These are phyloP conservation scores for Phasia obesa DNA, from an alignment of 2,888 invertebrate genomes.

Conservation along the genomic window DNA sequence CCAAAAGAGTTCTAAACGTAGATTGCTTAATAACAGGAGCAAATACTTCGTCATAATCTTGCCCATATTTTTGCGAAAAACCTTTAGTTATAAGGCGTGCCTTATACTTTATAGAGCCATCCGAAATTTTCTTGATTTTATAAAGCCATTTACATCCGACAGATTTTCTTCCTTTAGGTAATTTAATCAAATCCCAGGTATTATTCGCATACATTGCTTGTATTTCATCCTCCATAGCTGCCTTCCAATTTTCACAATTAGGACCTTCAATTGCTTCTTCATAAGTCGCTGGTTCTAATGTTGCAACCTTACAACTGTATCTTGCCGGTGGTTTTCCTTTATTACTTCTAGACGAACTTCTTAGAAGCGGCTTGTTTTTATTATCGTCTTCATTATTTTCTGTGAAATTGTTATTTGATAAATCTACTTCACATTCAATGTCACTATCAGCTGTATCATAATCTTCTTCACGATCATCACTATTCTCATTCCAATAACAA, in stretches of 20 bases:
- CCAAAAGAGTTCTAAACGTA: constrained; percentile 28
- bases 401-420: too few species aligned
- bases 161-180: constrained; percentile 41
- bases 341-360: constrained; percentile 24
- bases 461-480: background rate
- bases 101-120: constrained; percentile 42
- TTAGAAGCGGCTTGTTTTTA: background rate
- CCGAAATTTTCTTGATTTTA: constrained; percentile 5
- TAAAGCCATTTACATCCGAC: constrained; percentile 8
- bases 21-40: constrained; percentile 18
- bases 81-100: constrained; percentile 4
- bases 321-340: constrained; percentile 17
- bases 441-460: constrained; percentile 23
- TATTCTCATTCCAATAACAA: background rate
- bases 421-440: background rate
- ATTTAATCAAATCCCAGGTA: constrained; percentile 52
- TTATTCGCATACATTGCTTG: constrained; percentile 68
- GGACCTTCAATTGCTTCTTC: constrained; percentile 23
- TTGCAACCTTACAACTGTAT: constrained; percentile 5
- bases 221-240: constrained; percentile 33
- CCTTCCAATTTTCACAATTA: constrained; percentile 18
- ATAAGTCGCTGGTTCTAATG: constrained; percentile 21
- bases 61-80: constrained; percentile 24
- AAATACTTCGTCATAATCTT: constrained; percentile 17
- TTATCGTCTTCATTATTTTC: too few species aligned